A percentile compares a stretch with the other conserved stretches of the same genome.
Evolutionary conservation across 2,797 vertebrate species (phyloP).

Genomic region (Pangasius macronema): DNA sequence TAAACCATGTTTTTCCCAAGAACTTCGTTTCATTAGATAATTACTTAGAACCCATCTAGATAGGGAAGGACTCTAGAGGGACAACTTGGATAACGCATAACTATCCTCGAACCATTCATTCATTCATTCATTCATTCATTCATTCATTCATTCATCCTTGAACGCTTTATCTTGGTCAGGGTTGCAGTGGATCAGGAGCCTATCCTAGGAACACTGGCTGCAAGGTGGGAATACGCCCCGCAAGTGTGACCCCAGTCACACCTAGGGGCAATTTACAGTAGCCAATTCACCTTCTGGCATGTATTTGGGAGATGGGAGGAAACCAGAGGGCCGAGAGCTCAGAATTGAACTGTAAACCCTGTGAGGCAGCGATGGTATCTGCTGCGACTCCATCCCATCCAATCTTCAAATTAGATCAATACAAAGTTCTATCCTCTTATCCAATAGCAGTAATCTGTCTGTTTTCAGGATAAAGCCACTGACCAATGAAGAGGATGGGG

Average conservation of each 20-base stretch:
- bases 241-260: background rate
- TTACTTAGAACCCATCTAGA: background rate
- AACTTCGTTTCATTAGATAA: no score
- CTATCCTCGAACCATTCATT: background rate
- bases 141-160: background rate
- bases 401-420: background rate
- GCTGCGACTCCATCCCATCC: no score
- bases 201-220: background rate
- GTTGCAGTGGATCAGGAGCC: background rate
- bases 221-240: background rate
- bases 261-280: background rate
- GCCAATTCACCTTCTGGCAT: background rate
- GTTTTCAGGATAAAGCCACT: conserved; percentile 47
- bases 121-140: background rate
- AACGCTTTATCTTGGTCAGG: background rate
- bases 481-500: conserved; percentile 87
- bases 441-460: background rate
- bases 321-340: background rate
- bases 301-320: background rate
- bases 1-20: no score
- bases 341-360: background rate
- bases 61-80: background rate
- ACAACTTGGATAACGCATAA: background rate
- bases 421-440: background rate
- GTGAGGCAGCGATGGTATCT: background rate